Base-by-base conservation (phyloP, 1,140 invertebrate genomes). In the Harlomillsia oculata region DNA sequence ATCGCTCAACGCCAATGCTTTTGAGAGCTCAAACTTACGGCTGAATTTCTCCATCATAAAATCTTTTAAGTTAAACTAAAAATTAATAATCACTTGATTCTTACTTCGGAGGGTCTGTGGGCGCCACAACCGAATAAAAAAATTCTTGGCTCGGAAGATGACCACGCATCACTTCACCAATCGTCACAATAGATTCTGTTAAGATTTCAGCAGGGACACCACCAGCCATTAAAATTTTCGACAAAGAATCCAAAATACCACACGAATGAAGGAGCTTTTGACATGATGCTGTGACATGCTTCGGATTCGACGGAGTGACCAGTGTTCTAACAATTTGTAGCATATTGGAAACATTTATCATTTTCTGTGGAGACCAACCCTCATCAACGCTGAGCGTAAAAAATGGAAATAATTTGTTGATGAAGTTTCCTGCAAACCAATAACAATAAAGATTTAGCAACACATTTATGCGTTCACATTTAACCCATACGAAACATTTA, bases 191-290 rank as follows among this genome's bases (percentile, higher is more conserved):
- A 0, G 91, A 92, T 77, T 98, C 93, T 1, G 91, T 95, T 16
- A 99, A 72, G 43, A 97, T 88, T 72, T 97, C 91, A 0, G 90
- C 88, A 1, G 95, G 94, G 1, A 99, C 89, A n/a, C 93, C 94
- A 70, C 81, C 85, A 2, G 91, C 87, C 87, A 97, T 95, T 5
- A 99, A 71, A 58, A 96, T 89, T 59, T 82, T 82, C 68, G 91
- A 96, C 9, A 98, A 71, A 36, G 83, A 82, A 74, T 85, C 78
- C 21, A 91, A 69, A 13, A 92, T 73, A 4, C 89, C 88, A 62
- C 83, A 88, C 53, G 81, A 80, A 65, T 85, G 80, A 82, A 98
- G 87, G 6, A 80, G 82, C 67, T 84, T 85, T 73, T 99, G 96
- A 69, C 91, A 96, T 55, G 82, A 82, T 13, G 81, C 77, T 1